Evolutionary conservation across 2,888 invertebrate genomes (phyloP).

Genomic region (Gibbula magus): DNA sequence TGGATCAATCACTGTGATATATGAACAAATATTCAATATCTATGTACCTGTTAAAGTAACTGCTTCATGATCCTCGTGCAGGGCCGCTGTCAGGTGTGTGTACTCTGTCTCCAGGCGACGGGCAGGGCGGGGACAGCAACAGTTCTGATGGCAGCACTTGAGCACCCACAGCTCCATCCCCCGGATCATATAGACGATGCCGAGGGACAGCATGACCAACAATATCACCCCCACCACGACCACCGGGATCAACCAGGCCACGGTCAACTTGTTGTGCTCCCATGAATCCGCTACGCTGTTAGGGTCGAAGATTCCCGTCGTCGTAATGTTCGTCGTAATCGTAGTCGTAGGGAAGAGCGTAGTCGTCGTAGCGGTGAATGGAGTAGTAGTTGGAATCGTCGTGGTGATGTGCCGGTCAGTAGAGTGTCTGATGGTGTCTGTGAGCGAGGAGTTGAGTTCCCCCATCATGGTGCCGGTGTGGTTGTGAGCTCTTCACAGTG

Average conservation of each 20-base stretch:
- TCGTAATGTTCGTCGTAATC: not conserved
- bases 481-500: too few relatives aligned
- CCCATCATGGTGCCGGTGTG: too few relatives aligned
- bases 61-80: not conserved
- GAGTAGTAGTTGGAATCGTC: too few relatives aligned
- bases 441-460: too few relatives aligned
- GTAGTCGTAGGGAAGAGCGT: too few relatives aligned
- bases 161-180: not conserved
- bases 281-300: not conserved
- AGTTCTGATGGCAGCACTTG: not conserved
- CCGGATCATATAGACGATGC: not conserved
- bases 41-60: not conserved
- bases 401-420: too few relatives aligned
- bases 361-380: too few relatives aligned
- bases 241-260: not conserved
- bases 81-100: not conserved
- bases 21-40: too few relatives aligned
- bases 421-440: too few relatives aligned
- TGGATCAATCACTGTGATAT: too few relatives aligned
- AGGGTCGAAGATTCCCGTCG: not conserved
- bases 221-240: not conserved
- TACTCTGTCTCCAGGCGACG: not conserved
- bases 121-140: not conserved
- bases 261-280: not conserved
- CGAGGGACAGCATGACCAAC: not conserved